Percentiles rank a stretch among this genome's conserved stretches.
Evolutionary conservation across 2,888 invertebrate species (phyloP).

Genomic region (Ommatoiulus sabulosus): DNA sequence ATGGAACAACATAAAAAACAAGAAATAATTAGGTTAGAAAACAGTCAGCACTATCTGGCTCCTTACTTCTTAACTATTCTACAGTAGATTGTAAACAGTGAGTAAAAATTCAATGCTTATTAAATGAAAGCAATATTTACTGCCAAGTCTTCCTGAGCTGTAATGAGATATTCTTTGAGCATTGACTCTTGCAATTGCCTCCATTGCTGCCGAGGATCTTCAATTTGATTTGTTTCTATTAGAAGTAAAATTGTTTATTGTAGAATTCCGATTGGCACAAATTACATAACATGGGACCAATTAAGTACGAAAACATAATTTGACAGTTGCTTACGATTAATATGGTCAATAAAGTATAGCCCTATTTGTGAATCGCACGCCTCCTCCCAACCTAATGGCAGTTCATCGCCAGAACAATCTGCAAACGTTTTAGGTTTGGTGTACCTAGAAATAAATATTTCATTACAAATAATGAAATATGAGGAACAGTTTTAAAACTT

Average conservation of each 20-base stretch:
- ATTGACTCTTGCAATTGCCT: constrained; percentile 95
- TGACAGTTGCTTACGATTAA: constrained; percentile 82
- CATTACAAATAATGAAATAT: background rate
- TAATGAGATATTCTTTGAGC: constrained; percentile 95
- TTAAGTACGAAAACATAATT: background rate
- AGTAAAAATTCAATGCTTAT: background rate
- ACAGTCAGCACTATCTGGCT: background rate
- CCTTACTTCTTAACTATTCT: background rate
- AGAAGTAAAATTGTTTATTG: constrained; percentile 37
- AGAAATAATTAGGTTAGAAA: constrained; percentile 4
- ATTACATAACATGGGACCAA: background rate
- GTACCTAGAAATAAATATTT: constrained; percentile 75
- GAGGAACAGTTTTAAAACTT: too few species aligned
- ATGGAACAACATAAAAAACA: constrained; percentile 64
- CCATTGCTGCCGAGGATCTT: constrained; percentile 98
- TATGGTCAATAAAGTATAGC: constrained; percentile 96
- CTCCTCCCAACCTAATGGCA: constrained; percentile 98
- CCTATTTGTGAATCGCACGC: constrained; percentile 94
- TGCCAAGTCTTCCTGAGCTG: constrained; percentile 95
- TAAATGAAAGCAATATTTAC: constrained; percentile 71
- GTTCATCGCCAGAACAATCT: constrained; percentile 97
- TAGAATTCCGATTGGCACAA: background rate
- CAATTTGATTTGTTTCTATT: constrained; percentile 91
- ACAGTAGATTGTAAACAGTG: background rate
- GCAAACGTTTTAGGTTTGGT: constrained; percentile 98